Base-by-base conservation (phyloP, 1,140 invertebrate species). In the Cyphomyrmex costatus region DNA sequence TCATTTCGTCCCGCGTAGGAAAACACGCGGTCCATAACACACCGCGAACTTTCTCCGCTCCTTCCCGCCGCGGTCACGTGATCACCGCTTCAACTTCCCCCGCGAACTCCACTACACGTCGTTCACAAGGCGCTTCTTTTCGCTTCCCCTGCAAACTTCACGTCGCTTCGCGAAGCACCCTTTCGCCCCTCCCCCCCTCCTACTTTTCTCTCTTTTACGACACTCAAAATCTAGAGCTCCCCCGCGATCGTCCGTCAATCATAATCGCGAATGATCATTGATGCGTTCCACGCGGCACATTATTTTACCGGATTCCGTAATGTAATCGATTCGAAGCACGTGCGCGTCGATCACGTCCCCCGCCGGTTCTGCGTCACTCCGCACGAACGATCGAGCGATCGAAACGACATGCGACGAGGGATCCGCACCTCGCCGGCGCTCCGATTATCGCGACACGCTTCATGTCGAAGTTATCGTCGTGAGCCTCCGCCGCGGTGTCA, bases 11-110 rank as follows among this genome's bases (percentile, higher is more conserved):
- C 91, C 78, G 91, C 88, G 80, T 78, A 86, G 21, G 77, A 61
- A 87, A 88, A 90, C 85, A 82, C 88, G 83, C 91, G 90, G 68
- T 89, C 91, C 94, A 94, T 94, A 94, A 92, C 94, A 92, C 61
- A 60, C 42, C 24, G 36, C 46, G 19, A 63, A 63, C 82, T 21
- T n/a, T 56, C 53, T n/a, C 51, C 68, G 49, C 16, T 65, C 8
- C 10, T 42, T 51, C 27, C 51, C 56, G 14, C 53, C 24, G 56
- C 65, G 10, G 8, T 71, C 68, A 71, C 68, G 68, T 71, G 68
- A 53, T 49, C 12, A 70, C 36, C 42, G 56, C 53, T 30, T 19
- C 19, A 65, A n/a, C 65, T 36, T 66, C 33, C 65, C 16, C 49
- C 3, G 46, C 68, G 16, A 71, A 53, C 68, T 71, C 33, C 94